phyloP scores from a whole-genome alignment of 2,797 vertebrate genomes.

The Tragelaphus eurycerus region DNA sequence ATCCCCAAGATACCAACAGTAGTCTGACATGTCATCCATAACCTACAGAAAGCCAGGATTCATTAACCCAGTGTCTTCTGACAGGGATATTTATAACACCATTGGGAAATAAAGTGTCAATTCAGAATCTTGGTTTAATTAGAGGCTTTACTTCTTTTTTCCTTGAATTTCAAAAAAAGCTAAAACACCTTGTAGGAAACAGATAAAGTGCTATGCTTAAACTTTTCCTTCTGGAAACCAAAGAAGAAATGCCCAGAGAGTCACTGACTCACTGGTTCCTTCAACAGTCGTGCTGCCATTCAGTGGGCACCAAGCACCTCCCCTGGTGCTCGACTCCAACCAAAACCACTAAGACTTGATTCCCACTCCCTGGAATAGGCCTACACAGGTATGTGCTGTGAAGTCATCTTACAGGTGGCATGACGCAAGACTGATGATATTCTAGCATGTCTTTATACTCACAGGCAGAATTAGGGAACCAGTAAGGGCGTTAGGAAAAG shows the following conservation, averaged over 20 bases:
- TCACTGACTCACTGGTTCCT: neutral
- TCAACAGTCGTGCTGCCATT: neutral
- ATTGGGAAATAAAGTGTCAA: neutral
- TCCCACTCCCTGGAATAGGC: neutral
- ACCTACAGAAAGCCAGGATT: neutral
- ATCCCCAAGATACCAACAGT: neutral
- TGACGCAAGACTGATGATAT: neutral
- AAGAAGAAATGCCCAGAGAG: neutral
- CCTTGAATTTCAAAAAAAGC: neutral
- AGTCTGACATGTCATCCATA: neutral
- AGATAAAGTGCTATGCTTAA: neutral
- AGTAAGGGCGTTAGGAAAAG: neutral
- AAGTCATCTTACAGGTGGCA: neutral
- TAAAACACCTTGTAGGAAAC: neutral
- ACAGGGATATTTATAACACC: neutral
- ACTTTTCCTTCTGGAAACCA: neutral
- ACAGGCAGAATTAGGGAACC: neutral
- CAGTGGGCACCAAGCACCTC: neutral
- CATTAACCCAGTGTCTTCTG: neutral
- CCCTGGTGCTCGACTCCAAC: neutral
- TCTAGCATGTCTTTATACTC: neutral
- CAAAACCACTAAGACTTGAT: neutral
- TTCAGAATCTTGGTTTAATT: neutral
- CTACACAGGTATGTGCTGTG: neutral
- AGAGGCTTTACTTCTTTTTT: neutral